Evolutionary conservation across 1,140 invertebrate genomes (phyloP), one percentile per base, ranked within the genome.

Genomic region (Achatina immaculata): DNA sequence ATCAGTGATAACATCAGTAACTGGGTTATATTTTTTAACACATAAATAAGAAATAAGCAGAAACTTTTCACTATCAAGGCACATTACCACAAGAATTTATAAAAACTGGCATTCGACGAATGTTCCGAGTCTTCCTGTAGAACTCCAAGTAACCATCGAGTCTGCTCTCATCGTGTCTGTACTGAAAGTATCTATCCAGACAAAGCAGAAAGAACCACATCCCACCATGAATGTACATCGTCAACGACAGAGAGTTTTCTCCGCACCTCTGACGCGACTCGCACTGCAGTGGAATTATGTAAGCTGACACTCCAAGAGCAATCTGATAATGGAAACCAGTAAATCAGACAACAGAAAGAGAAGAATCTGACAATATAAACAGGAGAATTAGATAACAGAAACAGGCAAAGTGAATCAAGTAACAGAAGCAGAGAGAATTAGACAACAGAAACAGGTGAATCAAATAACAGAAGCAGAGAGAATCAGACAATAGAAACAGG

Each of bases 71-170:
- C n/a, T n/a, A n/a, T n/a, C n/a, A n/a, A n/a, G n/a, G n/a, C n/a
- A n/a, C n/a, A n/a, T 77, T 73, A 89, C 88, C 86, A 83, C 83
- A 84, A 48, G 86, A 88, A 48, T 84, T 85, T n/a, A 88, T 83
- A 31, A 84, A 48, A 7, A 89, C 80, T 4, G 88, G 87, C 71
- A 85, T 45, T 66, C 85, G 74, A 24, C 88, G 51, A 34, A 89
- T 84, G 81, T 88, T 81, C 45, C 85, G 71, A 6, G 88, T 89
- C 48, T 69, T 78, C 55, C 88, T 78, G 81, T 88, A 89, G 65
- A 89, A 89, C 38, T 87, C 86, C 31, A 89, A 71, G 69, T 89
- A 89, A 21, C 88, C 88, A 81, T 72, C 62, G 40, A 85, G 83
- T 43, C 88, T 81, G 58, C 79, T 86, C 11, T 81, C 72, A 36